Evolutionary conservation across 2,888 invertebrate species (phyloP), one percentile per base, ranked within the genome.

Genomic region (Polietes domitor): DNA sequence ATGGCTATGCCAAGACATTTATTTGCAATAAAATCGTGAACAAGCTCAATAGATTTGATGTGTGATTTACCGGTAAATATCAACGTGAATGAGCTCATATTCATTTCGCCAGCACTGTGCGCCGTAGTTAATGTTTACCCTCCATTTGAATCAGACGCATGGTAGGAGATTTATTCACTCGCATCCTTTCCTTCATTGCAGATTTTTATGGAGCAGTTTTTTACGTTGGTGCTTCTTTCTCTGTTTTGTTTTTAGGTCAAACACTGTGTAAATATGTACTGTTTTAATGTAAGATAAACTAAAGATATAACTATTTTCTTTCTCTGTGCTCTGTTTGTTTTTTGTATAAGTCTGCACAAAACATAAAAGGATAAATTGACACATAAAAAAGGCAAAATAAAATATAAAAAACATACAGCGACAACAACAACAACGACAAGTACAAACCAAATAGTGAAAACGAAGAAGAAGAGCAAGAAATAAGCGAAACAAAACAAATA

Each of bases 231-330:
- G n/a, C 2, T 72, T 55, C 50, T 21, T 17, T 21, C 68, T 2
- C 65, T 80, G n/a, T n/a, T n/a, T n/a, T n/a, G n/a, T n/a, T 80
- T 84, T 84, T 84, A 65, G 83, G 83, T 80, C 83, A 84, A 84
- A 77, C 37, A 63, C 77, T 78, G 28, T 74, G 75, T 75, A 84
- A 84, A 84, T 84, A 58, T 76, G 15, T 77, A 58, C 72, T 75
- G 47, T 50, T 82, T 74, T 76, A 75, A 72, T 82, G 77, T 83
- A 87, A 87, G 85, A 85, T 77, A 85, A 81, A 86, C 77, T 82
- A 87, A 87, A 87, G 85, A 81, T 85, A 84, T 83, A 85, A 85
- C 55, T 74, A 72, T 53, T 86, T 68, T 65, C 24, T 47, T 47
- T 75, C 15, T 43, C 21, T 15, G 19, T 41, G 41, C 37, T n/a